phyloP scores from a whole-genome alignment of 2,113 vertebrate species.

The Varanus salvator region DNA sequence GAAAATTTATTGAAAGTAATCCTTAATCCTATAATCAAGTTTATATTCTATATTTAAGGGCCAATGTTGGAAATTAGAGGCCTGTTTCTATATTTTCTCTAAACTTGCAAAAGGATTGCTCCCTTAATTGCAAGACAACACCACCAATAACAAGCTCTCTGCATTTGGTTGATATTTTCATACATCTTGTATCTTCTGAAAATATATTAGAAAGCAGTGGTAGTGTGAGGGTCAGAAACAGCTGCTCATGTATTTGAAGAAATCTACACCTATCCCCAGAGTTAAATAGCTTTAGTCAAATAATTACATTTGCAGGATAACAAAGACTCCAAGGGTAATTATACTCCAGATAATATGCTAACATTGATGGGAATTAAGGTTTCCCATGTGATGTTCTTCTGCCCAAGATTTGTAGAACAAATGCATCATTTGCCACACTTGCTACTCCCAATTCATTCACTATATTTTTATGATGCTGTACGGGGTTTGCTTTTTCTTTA shows the following conservation, averaged over 20 bases:
- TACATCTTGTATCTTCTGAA: not conserved
- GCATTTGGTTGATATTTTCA: not conserved
- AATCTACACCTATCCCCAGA: not conserved
- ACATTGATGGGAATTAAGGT: not conserved
- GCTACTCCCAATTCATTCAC: conserved; percentile 28
- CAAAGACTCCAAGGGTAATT: not conserved
- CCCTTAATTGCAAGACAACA: not conserved
- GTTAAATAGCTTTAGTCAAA: not conserved
- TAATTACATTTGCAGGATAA: conserved; percentile 12
- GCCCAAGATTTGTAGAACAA: not conserved
- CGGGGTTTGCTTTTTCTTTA: conserved; percentile 31
- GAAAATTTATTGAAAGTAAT: not conserved
- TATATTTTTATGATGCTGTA: not conserved
- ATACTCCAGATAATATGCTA: not conserved
- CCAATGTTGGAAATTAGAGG: not conserved
- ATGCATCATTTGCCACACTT: conserved; percentile 23
- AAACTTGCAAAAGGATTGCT: too few species aligned
- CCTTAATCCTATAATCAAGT: not conserved
- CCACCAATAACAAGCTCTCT: not conserved
- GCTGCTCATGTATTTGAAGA: not conserved
- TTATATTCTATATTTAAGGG: not conserved
- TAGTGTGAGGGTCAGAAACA: not conserved
- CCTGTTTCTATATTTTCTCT: too few species aligned
- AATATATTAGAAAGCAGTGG: not conserved
- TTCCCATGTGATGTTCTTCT: not conserved